Base-by-base conservation (phyloP, 2,113 vertebrate species). In the Rostratula benghalensis region DNA sequence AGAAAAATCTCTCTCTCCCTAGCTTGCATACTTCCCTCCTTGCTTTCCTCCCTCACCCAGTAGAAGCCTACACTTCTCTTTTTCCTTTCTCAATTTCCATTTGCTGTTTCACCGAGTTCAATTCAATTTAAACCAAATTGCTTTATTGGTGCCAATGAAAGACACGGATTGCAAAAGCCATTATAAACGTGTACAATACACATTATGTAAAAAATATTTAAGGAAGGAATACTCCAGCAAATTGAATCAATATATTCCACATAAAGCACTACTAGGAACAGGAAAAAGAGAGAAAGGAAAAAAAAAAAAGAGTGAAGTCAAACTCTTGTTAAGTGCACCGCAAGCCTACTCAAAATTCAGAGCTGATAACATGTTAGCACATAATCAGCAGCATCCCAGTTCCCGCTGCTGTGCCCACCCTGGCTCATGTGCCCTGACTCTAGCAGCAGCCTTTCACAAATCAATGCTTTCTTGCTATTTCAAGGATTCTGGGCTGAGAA, bases 191-290 rank as follows among this genome's bases (percentile, higher is more conserved):
- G 53, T 41, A 85, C 25, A 12, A 78, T 59, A 48, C 91, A 35
- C 88, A 77, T 97, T 96, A 97, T 24, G 74, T 75, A 87, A 88
- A 95, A 95, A 95, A 97, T 94, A 97, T 96, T 96, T 95, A 93
- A 97, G 89, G 73, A 85, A 98, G 3, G 10, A 97, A 63, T n/a
- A n/a, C 60, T 93, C 27, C 35, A n/a, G 95, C 91, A 97, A 97
- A 97, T 94, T 90, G 68, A 97, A 98, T 97, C 94, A 74, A 96
- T 97, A 79, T 60, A 89, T 69, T 95, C 61, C 95, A 97, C 69
- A 56, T 73, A 83, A 96, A 79, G 71, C 82, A 91, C 70, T 77
- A 20, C 48, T 21, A 6, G 82, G 56, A 87, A 64, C 4, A 30
- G 53, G 50, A 20, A 22, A 43, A 43, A 20, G 18, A 46, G 18